Conservation (phyloP, 2,888 invertebrate species). For the Xestia rhomboidea region DNA sequence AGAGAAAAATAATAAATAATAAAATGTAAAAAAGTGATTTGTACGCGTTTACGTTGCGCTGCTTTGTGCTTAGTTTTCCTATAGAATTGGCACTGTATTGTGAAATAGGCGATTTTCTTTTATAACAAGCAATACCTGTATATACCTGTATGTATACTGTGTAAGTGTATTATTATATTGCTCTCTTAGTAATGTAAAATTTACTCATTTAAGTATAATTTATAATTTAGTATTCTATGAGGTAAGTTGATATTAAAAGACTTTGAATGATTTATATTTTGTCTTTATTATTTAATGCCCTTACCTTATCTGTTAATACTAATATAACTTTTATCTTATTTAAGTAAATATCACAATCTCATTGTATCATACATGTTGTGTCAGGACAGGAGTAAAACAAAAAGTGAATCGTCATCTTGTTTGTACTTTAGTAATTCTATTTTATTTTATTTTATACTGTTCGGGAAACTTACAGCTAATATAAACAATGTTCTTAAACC, state of each 20-base stretch:
- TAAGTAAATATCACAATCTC: constrained; percentile 17
- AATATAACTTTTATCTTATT: not conserved
- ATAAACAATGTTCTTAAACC: no score
- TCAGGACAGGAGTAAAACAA: not conserved
- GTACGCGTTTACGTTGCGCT: not conserved
- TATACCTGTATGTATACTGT: no score
- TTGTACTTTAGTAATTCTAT: not conserved
- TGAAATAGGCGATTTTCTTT: not conserved
- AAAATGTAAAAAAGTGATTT: not conserved
- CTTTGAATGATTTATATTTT: constrained; percentile 9
- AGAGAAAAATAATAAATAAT: not conserved
- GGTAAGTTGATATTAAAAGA: constrained; percentile 39
- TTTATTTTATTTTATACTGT: no score
- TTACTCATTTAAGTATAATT: constrained; percentile 38
- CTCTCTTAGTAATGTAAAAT: constrained; percentile 50
- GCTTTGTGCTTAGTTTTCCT: not conserved
- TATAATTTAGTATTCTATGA: not conserved
- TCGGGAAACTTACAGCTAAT: no score
- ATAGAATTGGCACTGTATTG: not conserved
- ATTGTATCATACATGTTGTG: not conserved
- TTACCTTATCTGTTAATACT: not conserved
- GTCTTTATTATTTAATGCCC: constrained; percentile 7
- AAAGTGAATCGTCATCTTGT: not conserved
- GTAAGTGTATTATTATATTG: constrained; percentile 19
- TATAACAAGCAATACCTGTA: not conserved